Conservation (phyloP, 1,140 invertebrate genomes). For the Schlechtendalia chinensis region DNA sequence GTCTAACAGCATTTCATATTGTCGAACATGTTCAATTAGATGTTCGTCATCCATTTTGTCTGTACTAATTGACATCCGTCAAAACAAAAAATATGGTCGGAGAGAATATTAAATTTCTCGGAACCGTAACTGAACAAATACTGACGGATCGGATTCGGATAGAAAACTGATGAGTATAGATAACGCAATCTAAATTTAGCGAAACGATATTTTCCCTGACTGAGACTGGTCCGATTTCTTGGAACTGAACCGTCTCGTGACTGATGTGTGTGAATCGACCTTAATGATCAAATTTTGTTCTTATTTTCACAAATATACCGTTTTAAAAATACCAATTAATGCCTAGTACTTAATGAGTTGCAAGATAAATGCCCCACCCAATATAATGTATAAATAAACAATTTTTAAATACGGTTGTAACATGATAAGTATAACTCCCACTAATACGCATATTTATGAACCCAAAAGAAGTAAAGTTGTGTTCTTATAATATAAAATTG, state of each 20-base stretch:
- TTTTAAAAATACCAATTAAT: no score
- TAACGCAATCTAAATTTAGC: slow-evolving; percentile 15
- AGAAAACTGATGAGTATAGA: slow-evolving; percentile 19
- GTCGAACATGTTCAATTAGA: slow-evolving; percentile 16
- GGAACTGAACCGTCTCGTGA: slow-evolving; percentile 33
- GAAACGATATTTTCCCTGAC: slow-evolving; percentile 6
- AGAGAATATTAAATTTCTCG: slow-evolving; percentile 2
- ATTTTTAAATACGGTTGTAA: no score
- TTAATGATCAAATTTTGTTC: no score
- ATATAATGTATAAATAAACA: no score
- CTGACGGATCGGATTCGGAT: slow-evolving; percentile 12
- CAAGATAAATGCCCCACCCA: no score
- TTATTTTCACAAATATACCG: no score
- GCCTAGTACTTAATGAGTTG: no score
- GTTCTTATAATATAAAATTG: no score
- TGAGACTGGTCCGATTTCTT: slow-evolving; percentile 18
- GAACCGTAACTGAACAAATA: neutral
- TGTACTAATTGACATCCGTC: neutral
- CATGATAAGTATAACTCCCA: no score
- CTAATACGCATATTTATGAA: no score
- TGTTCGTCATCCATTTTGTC: slow-evolving; percentile 19
- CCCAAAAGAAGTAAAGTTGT: no score
- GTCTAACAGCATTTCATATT: no score
- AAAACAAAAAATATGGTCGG: slow-evolving; percentile 26
- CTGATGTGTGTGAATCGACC: slow-evolving; percentile 26